phyloP scores from a whole-genome alignment of 2,113 vertebrate species.

The Sinosuthora webbiana region DNA sequence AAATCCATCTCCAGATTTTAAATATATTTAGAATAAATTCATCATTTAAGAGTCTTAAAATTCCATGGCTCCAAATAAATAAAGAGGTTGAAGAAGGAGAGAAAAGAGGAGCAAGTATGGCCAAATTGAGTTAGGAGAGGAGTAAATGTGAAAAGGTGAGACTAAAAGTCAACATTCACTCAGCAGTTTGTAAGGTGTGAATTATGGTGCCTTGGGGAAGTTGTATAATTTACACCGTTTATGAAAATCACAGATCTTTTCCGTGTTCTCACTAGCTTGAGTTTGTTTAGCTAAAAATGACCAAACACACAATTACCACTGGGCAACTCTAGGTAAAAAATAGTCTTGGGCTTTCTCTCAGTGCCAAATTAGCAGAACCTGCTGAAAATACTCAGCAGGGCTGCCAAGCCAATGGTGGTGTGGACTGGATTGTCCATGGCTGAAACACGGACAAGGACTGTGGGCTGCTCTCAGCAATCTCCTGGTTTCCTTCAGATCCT shows the following conservation, averaged over 20 bases:
- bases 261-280: accelerated
- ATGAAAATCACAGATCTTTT: neutral
- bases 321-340: neutral
- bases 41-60: neutral
- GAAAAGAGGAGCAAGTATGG: neutral
- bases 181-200: neutral
- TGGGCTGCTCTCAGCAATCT: neutral
- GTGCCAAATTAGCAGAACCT: neutral
- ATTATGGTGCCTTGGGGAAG: neutral
- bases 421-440: neutral
- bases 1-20: neutral
- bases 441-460: neutral
- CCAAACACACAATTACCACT: neutral
- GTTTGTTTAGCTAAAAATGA: neutral
- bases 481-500: neutral
- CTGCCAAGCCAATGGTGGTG: neutral
- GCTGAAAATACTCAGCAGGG: neutral
- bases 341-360: neutral
- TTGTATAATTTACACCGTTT: neutral
- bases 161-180: neutral
- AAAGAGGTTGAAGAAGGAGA: neutral
- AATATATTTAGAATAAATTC: neutral
- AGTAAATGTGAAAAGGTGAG: neutral
- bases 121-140: neutral
- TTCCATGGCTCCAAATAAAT: neutral